A percentile compares a stretch with the other conserved stretches of the same genome.
Evolutionary conservation across 2,888 invertebrate species (phyloP).

Genomic region (Rhamnusium bicolor): DNA sequence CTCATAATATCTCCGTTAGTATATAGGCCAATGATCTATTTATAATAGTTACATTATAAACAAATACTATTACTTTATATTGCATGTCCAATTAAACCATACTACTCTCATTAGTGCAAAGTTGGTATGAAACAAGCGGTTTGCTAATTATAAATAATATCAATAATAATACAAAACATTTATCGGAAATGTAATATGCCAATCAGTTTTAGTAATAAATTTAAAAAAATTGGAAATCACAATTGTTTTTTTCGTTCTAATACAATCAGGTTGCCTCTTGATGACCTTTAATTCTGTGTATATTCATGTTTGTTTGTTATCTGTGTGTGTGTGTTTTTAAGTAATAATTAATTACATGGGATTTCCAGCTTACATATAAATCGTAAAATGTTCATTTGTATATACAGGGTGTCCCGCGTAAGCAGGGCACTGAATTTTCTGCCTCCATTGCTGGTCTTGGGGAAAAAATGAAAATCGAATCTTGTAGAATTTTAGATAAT

Average conservation of each 20-base stretch:
- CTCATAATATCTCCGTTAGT: neutral
- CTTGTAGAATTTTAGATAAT: no score
- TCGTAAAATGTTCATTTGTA: no score
- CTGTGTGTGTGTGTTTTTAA: constrained; percentile 1
- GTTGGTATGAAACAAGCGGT: neutral
- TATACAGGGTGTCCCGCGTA: no score
- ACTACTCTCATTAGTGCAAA: neutral
- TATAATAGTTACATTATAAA: neutral
- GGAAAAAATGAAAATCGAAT: no score
- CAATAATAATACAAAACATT: neutral
- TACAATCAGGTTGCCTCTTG: constrained; percentile 14
- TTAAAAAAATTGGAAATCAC: neutral
- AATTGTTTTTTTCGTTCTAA: constrained; percentile 20
- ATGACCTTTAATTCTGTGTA: constrained; percentile 25
- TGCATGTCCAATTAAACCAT: neutral
- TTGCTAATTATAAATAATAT: neutral
- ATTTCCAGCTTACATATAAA: constrained; percentile 9
- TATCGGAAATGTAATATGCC: constrained; percentile 5
- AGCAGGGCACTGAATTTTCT: no score
- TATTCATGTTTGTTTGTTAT: neutral
- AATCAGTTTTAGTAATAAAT: neutral
- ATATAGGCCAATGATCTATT: neutral
- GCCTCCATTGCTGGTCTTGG: no score
- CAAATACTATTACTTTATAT: neutral
- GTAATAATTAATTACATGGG: neutral